A percentile compares a stretch with the other conserved stretches of the same genome.
Evolutionary conservation across 2,797 vertebrate species (phyloP).

Genomic region (Tadarida brasiliensis): DNA sequence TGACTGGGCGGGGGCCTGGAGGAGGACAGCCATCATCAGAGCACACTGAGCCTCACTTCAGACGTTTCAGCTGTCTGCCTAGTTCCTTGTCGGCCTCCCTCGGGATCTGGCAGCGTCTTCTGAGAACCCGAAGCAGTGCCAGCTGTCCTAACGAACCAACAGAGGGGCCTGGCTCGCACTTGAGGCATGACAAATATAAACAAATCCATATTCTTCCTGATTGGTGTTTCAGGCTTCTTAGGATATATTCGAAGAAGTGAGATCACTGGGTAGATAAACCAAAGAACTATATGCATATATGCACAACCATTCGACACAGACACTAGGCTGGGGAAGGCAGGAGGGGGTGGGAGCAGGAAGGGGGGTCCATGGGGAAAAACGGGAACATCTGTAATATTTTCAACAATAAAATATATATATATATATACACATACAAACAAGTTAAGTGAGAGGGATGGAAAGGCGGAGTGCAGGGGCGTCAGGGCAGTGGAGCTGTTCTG

Average conservation of each 20-base stretch:
- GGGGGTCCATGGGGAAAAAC: too few species aligned
- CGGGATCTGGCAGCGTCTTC: not conserved
- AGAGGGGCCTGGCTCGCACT: not conserved
- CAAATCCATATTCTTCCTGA: not conserved
- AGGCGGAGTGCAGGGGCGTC: not conserved
- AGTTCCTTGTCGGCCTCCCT: conserved; percentile 27
- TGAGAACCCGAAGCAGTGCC: not conserved
- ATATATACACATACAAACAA: not conserved
- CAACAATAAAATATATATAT: too few species aligned
- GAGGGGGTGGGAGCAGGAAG: too few species aligned
- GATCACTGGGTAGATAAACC: too few species aligned
- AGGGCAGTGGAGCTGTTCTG: not conserved
- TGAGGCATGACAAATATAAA: not conserved
- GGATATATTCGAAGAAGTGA: too few species aligned
- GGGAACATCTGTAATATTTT: too few species aligned
- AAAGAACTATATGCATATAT: too few species aligned
- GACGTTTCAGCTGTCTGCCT: not conserved
- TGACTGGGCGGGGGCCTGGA: not conserved
- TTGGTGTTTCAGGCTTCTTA: too few species aligned
- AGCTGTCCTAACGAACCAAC: not conserved
- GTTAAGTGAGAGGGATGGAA: not conserved
- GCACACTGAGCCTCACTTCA: not conserved
- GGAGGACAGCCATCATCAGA: not conserved
- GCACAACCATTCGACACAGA: too few species aligned
- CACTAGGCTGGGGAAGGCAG: too few species aligned